phyloP scores from a whole-genome alignment of 2,888 invertebrate genomes.

The Philereme transversata region DNA sequence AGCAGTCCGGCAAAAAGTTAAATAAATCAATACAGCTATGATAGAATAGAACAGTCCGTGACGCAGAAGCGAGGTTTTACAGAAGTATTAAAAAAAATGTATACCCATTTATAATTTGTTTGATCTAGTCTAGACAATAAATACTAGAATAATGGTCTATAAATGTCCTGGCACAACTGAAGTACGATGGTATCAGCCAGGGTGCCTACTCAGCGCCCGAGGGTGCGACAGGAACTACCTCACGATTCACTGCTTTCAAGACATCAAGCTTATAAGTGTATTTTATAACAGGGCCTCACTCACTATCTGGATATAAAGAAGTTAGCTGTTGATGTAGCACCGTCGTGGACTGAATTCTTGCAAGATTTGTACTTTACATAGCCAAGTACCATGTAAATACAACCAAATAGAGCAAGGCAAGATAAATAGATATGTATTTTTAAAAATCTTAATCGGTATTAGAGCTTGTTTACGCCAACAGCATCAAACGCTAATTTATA shows the following conservation, averaged over 20 bases:
- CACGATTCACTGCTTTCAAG: slow-evolving; percentile 45
- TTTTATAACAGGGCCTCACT: slow-evolving; percentile 10
- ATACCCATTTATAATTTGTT: slow-evolving; percentile 45
- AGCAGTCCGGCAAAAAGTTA: not conserved
- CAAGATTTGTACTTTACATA: too few relatives aligned
- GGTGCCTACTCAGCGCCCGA: slow-evolving; percentile 42
- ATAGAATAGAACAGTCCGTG: not conserved
- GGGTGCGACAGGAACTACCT: slow-evolving; percentile 45
- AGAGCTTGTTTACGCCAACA: slow-evolving; percentile 17
- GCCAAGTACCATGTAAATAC: too few relatives aligned
- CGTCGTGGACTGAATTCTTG: not conserved
- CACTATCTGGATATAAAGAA: not conserved
- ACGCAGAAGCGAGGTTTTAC: not conserved
- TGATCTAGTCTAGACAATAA: slow-evolving; percentile 49
- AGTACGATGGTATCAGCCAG: slow-evolving; percentile 58
- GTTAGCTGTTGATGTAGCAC: not conserved
- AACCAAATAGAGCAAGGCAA: too few relatives aligned
- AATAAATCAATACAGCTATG: not conserved
- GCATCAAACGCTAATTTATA: slow-evolving; percentile 15
- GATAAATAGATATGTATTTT: too few relatives aligned
- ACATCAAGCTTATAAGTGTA: slow-evolving; percentile 8
- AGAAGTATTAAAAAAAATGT: slow-evolving; percentile 31
- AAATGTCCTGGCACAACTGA: slow-evolving; percentile 58
- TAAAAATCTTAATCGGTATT: slow-evolving; percentile 1
- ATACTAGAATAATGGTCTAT: slow-evolving; percentile 63